Base-by-base conservation (phyloP, 1,140 invertebrate genomes). In the Tetragonula clypearis region DNA sequence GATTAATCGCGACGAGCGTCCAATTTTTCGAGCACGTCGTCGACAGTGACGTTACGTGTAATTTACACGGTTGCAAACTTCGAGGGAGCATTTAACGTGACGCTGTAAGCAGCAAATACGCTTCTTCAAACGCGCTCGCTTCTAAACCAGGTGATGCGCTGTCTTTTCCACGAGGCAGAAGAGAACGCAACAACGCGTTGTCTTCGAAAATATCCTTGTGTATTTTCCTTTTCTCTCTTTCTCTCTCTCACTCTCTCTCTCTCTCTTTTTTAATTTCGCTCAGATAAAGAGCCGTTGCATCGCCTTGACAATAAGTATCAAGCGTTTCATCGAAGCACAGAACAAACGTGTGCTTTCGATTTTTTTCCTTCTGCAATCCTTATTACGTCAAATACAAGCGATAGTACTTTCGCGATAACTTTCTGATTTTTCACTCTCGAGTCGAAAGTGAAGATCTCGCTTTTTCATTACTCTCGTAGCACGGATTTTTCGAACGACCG, bases 31-130 rank as follows among this genome's bases (percentile, higher is more conserved):
- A 72, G 21, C 49, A 15, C 2, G 49, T 23, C 69, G 21, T 23
- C 35, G 69, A n/a, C 21, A 49, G 35, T 49, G 69, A 72, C 23
- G 69, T 72, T 72, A 72, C 12, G n/a, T 72, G n/a, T 72, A 72
- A 21, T 49, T 72, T 72, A 5, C 69, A 49, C 49, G 49, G 23
- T 2, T 4, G 0, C 23, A 49, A 72, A 49, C 69, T n/a, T 35
- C 41, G 12, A 49, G 23, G 14, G 41, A 72, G 8, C 30, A 72
- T 49, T 35, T 69, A 69, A 69, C 30, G 12, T 35, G 66, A 72
- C n/a, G 49, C 35, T 1, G 21, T 49, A 72, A 35, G 35, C 14
- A 72, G 1, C 6, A 49, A 72, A 72, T 49, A 23, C 23, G 41
- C 69, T 23, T 1, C 30, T 30, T 30, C 30, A 30, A 30, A 30